Evolutionary conservation across 2,797 vertebrate genomes (phyloP).

Genomic region (Myotis pilosus): DNA sequence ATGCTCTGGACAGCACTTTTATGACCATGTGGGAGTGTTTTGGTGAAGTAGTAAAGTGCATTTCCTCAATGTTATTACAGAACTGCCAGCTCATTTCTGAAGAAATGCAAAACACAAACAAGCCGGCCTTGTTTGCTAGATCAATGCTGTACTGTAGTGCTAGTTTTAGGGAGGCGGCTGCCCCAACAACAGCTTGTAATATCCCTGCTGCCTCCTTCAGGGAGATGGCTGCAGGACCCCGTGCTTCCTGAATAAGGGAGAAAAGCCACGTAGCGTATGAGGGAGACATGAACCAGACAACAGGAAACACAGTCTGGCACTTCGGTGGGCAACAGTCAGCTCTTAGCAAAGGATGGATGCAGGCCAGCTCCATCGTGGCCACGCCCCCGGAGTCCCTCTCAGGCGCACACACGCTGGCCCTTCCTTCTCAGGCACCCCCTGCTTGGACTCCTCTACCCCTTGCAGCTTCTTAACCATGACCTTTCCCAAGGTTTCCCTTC

Average conservation of each 20-base stretch:
- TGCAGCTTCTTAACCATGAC: neutral
- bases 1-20: neutral
- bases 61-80: neutral
- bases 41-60: neutral
- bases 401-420: no score
- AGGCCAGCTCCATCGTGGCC: neutral
- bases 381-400: neutral
- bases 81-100: constrained; percentile 42
- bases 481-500: neutral
- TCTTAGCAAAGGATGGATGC: neutral
- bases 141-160: neutral
- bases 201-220: neutral
- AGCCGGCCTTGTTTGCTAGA: constrained; percentile 24
- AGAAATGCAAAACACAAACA: constrained; percentile 50
- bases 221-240: neutral
- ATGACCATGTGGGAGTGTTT: neutral
- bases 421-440: neutral
- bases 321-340: neutral
- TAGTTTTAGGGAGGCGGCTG: neutral
- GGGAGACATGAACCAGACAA: neutral
- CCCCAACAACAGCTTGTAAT: neutral
- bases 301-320: neutral
- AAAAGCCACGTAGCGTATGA: neutral
- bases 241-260: neutral
- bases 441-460: neutral